Evolutionary conservation across 2,888 invertebrate genomes (phyloP), one percentile per base, ranked within the genome.

Genomic region (Acrobasis suavella): DNA sequence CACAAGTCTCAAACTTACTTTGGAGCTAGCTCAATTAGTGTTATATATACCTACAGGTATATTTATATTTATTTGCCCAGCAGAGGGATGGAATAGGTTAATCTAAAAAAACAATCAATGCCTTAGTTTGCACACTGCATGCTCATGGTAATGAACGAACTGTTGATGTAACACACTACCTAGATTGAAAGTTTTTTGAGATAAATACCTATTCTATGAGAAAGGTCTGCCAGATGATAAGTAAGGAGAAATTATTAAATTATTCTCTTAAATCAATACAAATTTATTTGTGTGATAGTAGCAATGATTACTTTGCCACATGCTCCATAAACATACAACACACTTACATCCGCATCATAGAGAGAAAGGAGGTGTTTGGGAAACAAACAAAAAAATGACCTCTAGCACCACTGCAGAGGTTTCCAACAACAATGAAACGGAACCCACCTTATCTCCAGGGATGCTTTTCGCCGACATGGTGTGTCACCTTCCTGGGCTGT

Each of bases 401-500:
- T 87, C 82, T 83, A 77, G 69, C 67, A 69, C 66, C 70, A 54
- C 22, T 61, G 56, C 62, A 50, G 42, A 65, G 74, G 75, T 68
- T 69, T 67, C 74, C 73, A 67, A 70, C 70, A 73, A 73, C 67
- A 67, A 71, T 55, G 68, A 70, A 69, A 42, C 12, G 16, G 72
- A 87, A 87, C 93, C 91, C 91, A 96, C 96, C 96, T 96, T 96
- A 94, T 96, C 96, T 90, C 96, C 95, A 87, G 96, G 96, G 93
- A 96, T 95, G 93, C 95, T 95, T 93, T 96, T 95, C 86, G 94
- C 94, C 93, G 95, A 95, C 95, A 96, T 96, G 90, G 92, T 91
- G 89, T 77, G 85, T 86, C 86, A 87, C 85, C 89, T 86, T 83
- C 80, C 84, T 80, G 81, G 79, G 76, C 75, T 82, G 82, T 79